Base-by-base conservation (phyloP, 1,140 invertebrate species). In the Drosophila lowei region DNA sequence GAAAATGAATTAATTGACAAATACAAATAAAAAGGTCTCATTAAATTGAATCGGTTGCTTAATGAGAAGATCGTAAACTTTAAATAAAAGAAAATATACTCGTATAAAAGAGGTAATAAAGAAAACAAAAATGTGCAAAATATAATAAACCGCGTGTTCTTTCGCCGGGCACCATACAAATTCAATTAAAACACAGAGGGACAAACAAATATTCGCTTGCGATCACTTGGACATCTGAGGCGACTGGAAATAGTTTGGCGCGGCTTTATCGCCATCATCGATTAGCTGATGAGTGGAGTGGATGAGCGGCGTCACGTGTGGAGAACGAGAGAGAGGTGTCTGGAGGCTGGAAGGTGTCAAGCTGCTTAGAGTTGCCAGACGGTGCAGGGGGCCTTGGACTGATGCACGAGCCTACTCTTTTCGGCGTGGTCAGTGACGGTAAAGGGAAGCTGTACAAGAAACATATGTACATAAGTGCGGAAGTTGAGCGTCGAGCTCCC, bases 171-270 rank as follows among this genome's bases (percentile, higher is more conserved):
- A 38, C 34, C 34, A 38, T 13, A 48, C 46, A 68, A 42, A 63
- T 77, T 54, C 34, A 59, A 59, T 59, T 61, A 60, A 67, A 74
- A 56, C 75, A 77, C 66, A 72, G 49, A 77, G 55, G 59, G 66
- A 77, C 72, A 75, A 71, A 77, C 66, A 77, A 77, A 68, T 58
- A 68, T 58, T 63, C 15, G 34, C 34, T 38, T 11, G 34, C 34
- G 11, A 13, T 59, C 57, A 50, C 58, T 76, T 72, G 62, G 57
- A 53, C 53, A 65, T 73, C 75, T 70, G 66, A 57, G 15, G 46
- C 42, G 50, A 53, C 42, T 75, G 58, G 70, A 62, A 73, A 47
- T 11, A 42, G 3, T 13, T 38, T 38, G 25, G 30, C 11, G 21
- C 34, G 46, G 43, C 65, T 71, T 77, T 77, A 66, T 66, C 18